Conservation (phyloP, 2,888 invertebrate genomes). For the Eupithecia centaureata region DNA sequence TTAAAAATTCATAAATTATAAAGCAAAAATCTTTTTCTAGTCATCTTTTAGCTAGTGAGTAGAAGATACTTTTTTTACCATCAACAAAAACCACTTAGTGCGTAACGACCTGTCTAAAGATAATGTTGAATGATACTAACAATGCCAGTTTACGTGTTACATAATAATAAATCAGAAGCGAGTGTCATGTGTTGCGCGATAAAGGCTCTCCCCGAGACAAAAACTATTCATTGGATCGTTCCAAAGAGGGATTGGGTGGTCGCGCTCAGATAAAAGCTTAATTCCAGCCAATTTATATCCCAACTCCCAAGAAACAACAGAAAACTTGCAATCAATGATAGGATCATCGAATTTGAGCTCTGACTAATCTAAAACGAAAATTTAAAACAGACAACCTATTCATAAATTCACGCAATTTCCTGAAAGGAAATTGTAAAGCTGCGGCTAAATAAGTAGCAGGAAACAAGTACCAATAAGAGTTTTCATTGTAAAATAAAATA, state of each 20-base stretch:
- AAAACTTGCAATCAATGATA: conserved; percentile 42
- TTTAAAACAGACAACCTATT: conserved; percentile 61
- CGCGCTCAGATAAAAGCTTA: conserved; percentile 42
- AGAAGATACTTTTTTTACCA: conserved; percentile 3
- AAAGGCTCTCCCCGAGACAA: conserved; percentile 42
- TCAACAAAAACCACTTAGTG: conserved; percentile 27
- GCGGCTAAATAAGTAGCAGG: conserved; percentile 60
- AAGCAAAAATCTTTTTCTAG: not conserved
- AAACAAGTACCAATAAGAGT: conserved; percentile 75
- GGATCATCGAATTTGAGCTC: conserved; percentile 47
- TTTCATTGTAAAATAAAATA: conserved; percentile 78
- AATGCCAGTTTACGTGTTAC: conserved; percentile 41
- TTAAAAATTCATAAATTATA: too few species aligned
- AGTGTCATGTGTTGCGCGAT: conserved; percentile 41
- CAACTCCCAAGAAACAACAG: conserved; percentile 35
- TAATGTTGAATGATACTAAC: conserved; percentile 34
- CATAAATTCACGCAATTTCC: conserved; percentile 64
- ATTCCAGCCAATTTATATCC: conserved; percentile 42
- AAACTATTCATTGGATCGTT: conserved; percentile 46
- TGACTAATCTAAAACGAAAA: conserved; percentile 46
- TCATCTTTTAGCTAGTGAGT: not conserved
- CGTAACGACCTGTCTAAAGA: conserved; percentile 25
- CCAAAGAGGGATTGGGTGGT: conserved; percentile 44
- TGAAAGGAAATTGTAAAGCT: conserved; percentile 66
- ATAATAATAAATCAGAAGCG: conserved; percentile 44